Percentiles rank a stretch among this genome's conserved stretches.
Conservation (phyloP, 2,888 invertebrate genomes). For the Melanophora roralis region DNA sequence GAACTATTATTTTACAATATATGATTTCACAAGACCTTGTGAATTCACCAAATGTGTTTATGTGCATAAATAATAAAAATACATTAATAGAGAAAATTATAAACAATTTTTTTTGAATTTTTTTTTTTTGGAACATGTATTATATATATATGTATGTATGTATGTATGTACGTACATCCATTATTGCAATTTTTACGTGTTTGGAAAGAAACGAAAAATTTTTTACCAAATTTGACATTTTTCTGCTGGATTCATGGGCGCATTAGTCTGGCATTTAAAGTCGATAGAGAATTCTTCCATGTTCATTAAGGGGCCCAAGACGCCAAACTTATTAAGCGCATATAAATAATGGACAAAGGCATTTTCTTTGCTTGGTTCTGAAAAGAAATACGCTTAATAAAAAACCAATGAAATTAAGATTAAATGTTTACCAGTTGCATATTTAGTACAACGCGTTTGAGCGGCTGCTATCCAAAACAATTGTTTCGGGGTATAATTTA, state of each 20-base stretch:
- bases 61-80: too few species aligned
- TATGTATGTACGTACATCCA: too few species aligned
- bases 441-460: constrained; percentile 92
- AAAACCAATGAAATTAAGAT: background rate
- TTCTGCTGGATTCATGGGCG: constrained; percentile 93
- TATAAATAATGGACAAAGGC: constrained; percentile 90
- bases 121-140: too few species aligned
- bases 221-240: constrained; percentile 95
- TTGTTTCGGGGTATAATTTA: constrained; percentile 83
- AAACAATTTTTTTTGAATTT: too few species aligned
- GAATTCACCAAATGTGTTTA: too few species aligned
- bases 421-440: constrained; percentile 79
- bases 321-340: constrained; percentile 88
- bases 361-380: too few species aligned
- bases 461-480: constrained; percentile 91
- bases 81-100: too few species aligned
- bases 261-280: constrained; percentile 90
- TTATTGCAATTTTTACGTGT: too few species aligned
- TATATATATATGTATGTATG: too few species aligned
- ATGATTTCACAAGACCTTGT: too few species aligned
- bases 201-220: too few species aligned
- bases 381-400: background rate
- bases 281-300: constrained; percentile 93
- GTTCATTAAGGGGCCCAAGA: constrained; percentile 94
- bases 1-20: too few species aligned